These are phyloP conservation scores for Sitta carolinensis DNA, from an alignment of 2,797 vertebrate genomes.

Conservation along the genomic window DNA sequence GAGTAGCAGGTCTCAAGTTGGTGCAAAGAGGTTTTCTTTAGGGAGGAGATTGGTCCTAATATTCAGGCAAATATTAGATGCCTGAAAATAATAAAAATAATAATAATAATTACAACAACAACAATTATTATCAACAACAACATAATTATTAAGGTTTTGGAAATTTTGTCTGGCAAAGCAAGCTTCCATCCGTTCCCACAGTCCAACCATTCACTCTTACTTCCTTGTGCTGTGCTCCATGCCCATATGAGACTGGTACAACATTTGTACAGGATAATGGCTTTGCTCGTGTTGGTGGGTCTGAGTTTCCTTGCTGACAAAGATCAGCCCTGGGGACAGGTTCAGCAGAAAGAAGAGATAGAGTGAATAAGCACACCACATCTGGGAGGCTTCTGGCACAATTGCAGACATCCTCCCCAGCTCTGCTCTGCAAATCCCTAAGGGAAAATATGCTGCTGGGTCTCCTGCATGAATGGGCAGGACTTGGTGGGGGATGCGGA, in stretches of 20 bases:
- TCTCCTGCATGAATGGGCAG: neutral
- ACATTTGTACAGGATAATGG: neutral
- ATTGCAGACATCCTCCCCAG: neutral
- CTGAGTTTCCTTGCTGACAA: neutral
- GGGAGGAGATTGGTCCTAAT: neutral
- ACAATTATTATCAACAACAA: no score
- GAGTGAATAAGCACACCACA: neutral
- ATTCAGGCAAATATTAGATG: neutral
- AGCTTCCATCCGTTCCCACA: neutral
- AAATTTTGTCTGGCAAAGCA: neutral
- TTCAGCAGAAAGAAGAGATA: neutral
- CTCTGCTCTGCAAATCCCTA: neutral
- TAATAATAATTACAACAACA: neutral
- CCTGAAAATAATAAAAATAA: neutral
- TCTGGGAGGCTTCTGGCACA: neutral
- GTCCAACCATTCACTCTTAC: accelerated
- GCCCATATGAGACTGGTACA: neutral
- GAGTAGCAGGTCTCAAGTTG: neutral
- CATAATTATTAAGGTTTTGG: neutral
- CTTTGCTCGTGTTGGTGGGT: neutral
- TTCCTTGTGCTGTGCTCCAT: neutral
- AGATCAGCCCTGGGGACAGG: neutral
- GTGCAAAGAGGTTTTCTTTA: neutral
- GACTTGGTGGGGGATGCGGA: neutral
- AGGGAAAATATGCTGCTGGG: neutral